Evolutionary conservation across 2,888 invertebrate genomes (phyloP), one percentile per base, ranked within the genome.

Genomic region (Hesperia comma): DNA sequence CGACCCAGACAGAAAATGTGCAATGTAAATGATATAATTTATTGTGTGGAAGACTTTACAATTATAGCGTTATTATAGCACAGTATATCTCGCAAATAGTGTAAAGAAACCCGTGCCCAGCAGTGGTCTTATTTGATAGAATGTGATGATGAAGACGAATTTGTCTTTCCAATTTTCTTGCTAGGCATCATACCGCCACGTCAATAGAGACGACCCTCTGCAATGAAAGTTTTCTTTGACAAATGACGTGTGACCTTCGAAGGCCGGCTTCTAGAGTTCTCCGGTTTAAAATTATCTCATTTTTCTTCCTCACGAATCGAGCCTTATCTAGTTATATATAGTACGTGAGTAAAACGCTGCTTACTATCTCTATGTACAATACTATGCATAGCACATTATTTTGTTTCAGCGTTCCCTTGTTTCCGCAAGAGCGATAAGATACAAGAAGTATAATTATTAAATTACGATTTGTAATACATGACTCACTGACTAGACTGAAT

Each of bases 201-300:
- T 37, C 2, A 56, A 57, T 10, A 57, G 33, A 17, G n/a, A 10
- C 14, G 15, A 26, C n/a, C 17, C 5, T 63, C 56, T 63, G 26
- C 12, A 46, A 43, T 5, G 26, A 21, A 14, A 33, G 12, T 70
- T 70, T 2, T 88, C 86, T 86, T 67, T 86, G 84, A 57, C 75
- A 43, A 61, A 70, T 76, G 72, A 71, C 71, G 69, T 46, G 56
- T 74, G 84, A 84, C 90, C 89, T 88, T 89, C 85, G 72, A 81
- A 83, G 77, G 79, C 79, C 81, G 75, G 81, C 79, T 88, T 90
- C 90, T 89, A 89, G 90, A 89, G 79, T 79, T 82, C 80, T 87
- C 87, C 74, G 70, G 68, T 69, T 73, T 77, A 73, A 77, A 78
- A 78, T 79, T 77, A 77, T 75, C 79, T 81, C 75, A 78, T 79